Percentiles rank a stretch among this genome's conserved stretches.
phyloP scores from a whole-genome alignment of 2,888 invertebrate genomes.

The Oligia strigilis region DNA sequence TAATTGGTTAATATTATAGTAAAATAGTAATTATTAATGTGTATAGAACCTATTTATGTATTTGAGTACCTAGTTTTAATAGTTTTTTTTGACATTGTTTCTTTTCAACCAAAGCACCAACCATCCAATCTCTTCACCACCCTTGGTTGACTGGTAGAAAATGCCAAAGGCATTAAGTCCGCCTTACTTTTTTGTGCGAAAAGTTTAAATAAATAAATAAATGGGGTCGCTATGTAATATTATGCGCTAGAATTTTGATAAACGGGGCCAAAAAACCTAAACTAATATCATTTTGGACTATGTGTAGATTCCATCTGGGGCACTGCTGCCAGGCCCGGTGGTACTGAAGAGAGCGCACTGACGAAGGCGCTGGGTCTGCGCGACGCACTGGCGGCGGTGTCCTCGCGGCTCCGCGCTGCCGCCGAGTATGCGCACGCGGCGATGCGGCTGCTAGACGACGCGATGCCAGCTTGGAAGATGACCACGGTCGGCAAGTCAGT shows the following conservation, averaged over 20 bases:
- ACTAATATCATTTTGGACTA: not conserved
- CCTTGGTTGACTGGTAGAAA: too few relatives aligned
- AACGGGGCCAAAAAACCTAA: not conserved
- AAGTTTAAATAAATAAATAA: too few relatives aligned
- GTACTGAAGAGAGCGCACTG: slow-evolving; percentile 76
- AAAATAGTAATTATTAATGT: too few relatives aligned
- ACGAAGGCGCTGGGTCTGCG: slow-evolving; percentile 79
- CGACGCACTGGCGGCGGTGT: slow-evolving; percentile 83
- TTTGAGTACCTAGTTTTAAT: too few relatives aligned
- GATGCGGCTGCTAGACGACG: slow-evolving; percentile 80
- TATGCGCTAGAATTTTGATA: not conserved
- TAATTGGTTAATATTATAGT: not conserved
- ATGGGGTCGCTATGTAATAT: not conserved
- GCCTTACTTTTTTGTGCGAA: too few relatives aligned
- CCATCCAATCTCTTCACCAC: too few relatives aligned
- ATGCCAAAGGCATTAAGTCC: too few relatives aligned
- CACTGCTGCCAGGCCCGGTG: slow-evolving; percentile 75
- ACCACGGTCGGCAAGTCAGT: slow-evolving; percentile 85
- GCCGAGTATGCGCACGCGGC: slow-evolving; percentile 84
- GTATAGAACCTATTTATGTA: too few relatives aligned
- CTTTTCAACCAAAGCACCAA: too few relatives aligned
- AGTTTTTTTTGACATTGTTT: too few relatives aligned
- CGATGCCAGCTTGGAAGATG: slow-evolving; percentile 86
- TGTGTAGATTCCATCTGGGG: slow-evolving; percentile 81
- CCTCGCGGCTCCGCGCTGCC: slow-evolving; percentile 82